Evolutionary conservation across 2,888 invertebrate genomes (phyloP), one percentile per base, ranked within the genome.

Genomic region (Drosophila neotestacea): DNA sequence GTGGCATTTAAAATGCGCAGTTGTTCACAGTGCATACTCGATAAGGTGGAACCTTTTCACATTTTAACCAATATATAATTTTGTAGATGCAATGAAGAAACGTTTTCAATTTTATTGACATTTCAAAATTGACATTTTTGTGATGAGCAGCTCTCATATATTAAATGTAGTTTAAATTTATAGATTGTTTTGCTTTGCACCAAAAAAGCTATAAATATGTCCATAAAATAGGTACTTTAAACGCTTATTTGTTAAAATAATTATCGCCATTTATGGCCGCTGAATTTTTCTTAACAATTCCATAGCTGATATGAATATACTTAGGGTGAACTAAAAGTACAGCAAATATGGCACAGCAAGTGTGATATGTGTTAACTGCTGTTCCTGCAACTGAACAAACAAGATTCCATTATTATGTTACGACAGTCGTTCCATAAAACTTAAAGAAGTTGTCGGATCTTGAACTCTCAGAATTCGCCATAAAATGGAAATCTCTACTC

Each of bases 321-420:
- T n/a, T n/a, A n/a, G 36, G 10, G 6, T 32, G 30, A 41, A 30
- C 32, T 68, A 34, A 36, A 41, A 10, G 22, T 32, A 52, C 6
- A 6, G 34, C 48, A 36, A n/a, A 50, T 36, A 28, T 59, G 47
- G 11, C 22, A 34, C 13, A 59, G 51, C 46, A 41, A 32, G 10
- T 36, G 27, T 10, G 44, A 30, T 28, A 10, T 54, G 42, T 58
- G 38, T 4, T 50, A 42, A 51, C 51, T 56, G 46, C 28, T 55
- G 54, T 67, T 56, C 11, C 36, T 13, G 6, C 71, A 75, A 50
- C 78, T 77, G 72, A 63, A 10, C 44, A 62, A 71, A 68, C 52
- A 60, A 36, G 11, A 46, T 42, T 32, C 4, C 6, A 22, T 13
- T 30, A 16, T 39, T 60, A 34, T 51, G 34, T 11, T 6, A 5